phyloP scores from a whole-genome alignment of 2,888 invertebrate genomes.

The Catocala nupta region DNA sequence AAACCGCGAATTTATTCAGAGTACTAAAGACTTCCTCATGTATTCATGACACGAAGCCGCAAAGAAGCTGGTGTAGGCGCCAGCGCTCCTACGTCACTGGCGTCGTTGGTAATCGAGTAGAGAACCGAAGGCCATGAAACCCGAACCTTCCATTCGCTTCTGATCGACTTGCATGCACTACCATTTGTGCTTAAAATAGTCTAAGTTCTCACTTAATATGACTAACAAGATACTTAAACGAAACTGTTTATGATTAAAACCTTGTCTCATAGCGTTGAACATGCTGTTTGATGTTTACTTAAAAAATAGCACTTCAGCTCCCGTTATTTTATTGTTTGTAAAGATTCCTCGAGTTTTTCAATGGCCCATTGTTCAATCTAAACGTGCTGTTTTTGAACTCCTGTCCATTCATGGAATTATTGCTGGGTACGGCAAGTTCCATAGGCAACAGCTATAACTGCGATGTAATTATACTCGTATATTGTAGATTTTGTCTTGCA shows the following conservation, averaged over 20 bases:
- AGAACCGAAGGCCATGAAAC: slow-evolving; percentile 83
- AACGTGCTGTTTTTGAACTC: slow-evolving; percentile 64
- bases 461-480: slow-evolving; percentile 8
- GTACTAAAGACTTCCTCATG: slow-evolving; percentile 61
- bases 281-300: slow-evolving; percentile 26
- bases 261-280: slow-evolving; percentile 20
- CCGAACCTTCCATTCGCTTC: slow-evolving; percentile 78
- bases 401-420: slow-evolving; percentile 67
- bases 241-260: slow-evolving; percentile 18
- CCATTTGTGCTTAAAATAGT: slow-evolving; percentile 50
- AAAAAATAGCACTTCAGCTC: slow-evolving; percentile 46
- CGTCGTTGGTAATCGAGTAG: slow-evolving; percentile 82
- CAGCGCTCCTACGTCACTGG: slow-evolving; percentile 74
- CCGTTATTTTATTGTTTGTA: slow-evolving; percentile 57
- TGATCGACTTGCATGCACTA: slow-evolving; percentile 63
- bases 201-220: slow-evolving; percentile 36
- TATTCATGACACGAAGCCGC: slow-evolving; percentile 68
- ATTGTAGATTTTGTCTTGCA: too few species aligned
- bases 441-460: slow-evolving; percentile 23
- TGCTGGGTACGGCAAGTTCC: slow-evolving; percentile 39
- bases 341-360: slow-evolving; percentile 69
- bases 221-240: slow-evolving; percentile 25
- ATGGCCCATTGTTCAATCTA: slow-evolving; percentile 68
- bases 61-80: slow-evolving; percentile 74
- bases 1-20: slow-evolving; percentile 43